Percentiles rank a stretch among this genome's conserved stretches.
phyloP scores from a whole-genome alignment of 92 coral and sea anemone species.

The Epizoanthus illoricatus region DNA sequence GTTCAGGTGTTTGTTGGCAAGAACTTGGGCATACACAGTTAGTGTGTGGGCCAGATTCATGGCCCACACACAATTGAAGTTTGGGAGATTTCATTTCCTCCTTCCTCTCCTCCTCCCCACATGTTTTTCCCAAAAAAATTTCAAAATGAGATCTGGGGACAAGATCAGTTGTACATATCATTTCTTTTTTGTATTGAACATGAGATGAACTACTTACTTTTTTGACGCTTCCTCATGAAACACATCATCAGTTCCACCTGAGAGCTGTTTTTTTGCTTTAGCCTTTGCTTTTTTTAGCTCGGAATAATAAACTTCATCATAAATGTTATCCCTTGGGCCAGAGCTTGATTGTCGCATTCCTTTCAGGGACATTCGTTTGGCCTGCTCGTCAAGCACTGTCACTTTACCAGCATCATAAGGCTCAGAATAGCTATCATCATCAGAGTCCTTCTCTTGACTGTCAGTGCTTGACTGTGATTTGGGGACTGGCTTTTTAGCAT shows the following conservation, averaged over 20 bases:
- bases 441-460: constrained; percentile 66
- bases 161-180: no score
- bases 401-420: constrained; percentile 89
- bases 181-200: background rate
- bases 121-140: no score
- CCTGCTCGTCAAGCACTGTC: constrained; percentile 72
- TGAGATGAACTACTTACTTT: constrained; percentile 7
- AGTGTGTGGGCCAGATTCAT: no score
- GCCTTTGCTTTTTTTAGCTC: constrained; percentile 20
- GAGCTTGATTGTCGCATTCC: constrained; percentile 74
- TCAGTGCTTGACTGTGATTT: constrained; percentile 27
- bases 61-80: no score
- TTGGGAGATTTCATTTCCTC: no score
- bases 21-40: no score
- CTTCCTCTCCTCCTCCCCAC: no score
- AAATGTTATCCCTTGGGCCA: constrained; percentile 25
- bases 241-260: constrained; percentile 35
- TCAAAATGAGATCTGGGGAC: no score
- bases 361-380: constrained; percentile 66
- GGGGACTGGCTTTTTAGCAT: constrained; percentile 52
- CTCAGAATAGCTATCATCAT: constrained; percentile 72
- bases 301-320: constrained; percentile 34
- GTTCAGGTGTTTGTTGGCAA: no score
- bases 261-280: constrained; percentile 19
- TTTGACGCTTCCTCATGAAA: constrained; percentile 19